Evolutionary conservation across 2,113 vertebrate species (phyloP).

Genomic region (Gobius niger): DNA sequence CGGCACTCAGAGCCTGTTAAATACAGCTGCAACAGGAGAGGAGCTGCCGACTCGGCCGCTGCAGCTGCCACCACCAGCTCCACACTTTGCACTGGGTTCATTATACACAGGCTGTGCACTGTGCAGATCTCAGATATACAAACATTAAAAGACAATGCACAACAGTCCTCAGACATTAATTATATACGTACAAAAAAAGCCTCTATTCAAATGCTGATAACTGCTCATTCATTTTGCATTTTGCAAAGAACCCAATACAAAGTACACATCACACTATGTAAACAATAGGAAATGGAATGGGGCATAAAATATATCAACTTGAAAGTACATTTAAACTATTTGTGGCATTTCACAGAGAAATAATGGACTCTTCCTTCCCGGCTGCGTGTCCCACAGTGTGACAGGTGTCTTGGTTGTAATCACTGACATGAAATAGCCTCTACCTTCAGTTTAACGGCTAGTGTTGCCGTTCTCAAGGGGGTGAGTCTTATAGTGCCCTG

Average conservation of each 20-base stretch:
- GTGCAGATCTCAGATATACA: not conserved
- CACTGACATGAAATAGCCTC: not conserved
- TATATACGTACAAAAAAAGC: too few species aligned
- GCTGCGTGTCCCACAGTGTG: not conserved
- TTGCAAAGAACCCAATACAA: too few species aligned
- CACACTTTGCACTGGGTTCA: not conserved
- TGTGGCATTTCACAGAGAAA: not conserved
- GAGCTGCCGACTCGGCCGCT: conserved; percentile 12
- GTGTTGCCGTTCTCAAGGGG: conserved; percentile 28
- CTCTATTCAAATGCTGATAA: too few species aligned
- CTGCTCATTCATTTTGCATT: too few species aligned
- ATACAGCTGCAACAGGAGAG: conserved; percentile 13
- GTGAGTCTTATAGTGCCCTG: not conserved
- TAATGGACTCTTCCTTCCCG: not conserved
- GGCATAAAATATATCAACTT: not conserved
- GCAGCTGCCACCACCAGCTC: not conserved
- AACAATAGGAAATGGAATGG: not conserved
- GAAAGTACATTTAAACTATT: not conserved
- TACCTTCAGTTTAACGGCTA: conserved; percentile 1
- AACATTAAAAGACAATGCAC: too few species aligned
- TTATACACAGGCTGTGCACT: not conserved
- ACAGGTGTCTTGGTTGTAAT: not conserved
- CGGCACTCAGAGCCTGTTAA: conserved; percentile 20
- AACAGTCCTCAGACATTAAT: too few species aligned
- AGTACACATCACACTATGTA: too few species aligned